Evolutionary conservation across 2,888 invertebrate species (phyloP), one percentile per base, ranked within the genome.

Genomic region (Eilema sororculum): DNA sequence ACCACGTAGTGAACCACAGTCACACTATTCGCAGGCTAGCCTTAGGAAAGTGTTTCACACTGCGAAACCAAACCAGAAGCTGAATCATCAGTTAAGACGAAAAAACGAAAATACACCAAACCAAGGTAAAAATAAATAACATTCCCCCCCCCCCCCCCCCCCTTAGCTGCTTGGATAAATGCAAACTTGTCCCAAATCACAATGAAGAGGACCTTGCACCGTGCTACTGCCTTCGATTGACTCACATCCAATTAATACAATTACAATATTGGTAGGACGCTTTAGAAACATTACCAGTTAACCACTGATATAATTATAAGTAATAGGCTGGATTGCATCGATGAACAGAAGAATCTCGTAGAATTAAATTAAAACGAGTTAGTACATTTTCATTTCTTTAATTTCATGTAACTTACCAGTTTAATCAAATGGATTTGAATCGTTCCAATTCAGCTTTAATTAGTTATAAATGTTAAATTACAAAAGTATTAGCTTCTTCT

Each of bases 1-100:
- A n/a, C n/a, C n/a, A n/a, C n/a, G n/a, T n/a, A n/a, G n/a, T n/a
- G n/a, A n/a, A n/a, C n/a, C 58, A 68, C 69, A 0, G 67, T 33
- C 41, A 73, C 73, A 64, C 69, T 61, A n/a, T 57, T 81, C n/a
- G 13, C 24, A 68, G 20, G 4, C 16, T 41, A 46, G 20, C 5
- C 46, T 6, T 5, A 20, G 20, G 46, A 46, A 46, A 46, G 16
- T 16, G 16, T 4, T 41, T 41, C 16, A 41, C 3, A 41, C 41
- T 13, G 41, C 16, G 41, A 41, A 33, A 33, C 8, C 5, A 33
- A 33, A 33, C 33, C 8, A 33, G 6, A 33, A 4, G 33, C 33
- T 33, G 33, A 6, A 33, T 6, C 33, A 33, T 33, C 33, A 33
- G 33, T 12, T 37, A 37, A 37, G 41, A 16, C 41, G 16, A 41